phyloP scores from a whole-genome alignment of 2,113 vertebrate genomes.

The Phaethornis superciliosus region DNA sequence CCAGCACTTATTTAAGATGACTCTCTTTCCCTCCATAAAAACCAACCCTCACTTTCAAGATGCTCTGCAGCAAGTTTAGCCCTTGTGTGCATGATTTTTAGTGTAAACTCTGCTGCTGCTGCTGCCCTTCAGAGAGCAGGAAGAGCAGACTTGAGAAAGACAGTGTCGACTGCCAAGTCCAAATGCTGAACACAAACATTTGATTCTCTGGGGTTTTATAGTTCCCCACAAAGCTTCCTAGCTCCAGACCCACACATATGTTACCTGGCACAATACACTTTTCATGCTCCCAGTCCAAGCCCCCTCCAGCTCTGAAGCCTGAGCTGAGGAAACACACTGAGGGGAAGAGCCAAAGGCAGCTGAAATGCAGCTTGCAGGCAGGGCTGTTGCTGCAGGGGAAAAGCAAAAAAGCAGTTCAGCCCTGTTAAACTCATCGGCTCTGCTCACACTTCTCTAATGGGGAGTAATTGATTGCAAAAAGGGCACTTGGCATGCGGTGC shows the following conservation, averaged over 20 bases:
- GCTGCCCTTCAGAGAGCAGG: neutral
- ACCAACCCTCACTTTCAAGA: neutral
- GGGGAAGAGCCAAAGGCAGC: neutral
- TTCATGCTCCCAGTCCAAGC: neutral
- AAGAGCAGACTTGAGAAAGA: neutral
- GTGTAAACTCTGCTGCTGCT: neutral
- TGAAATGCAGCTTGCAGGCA: conserved; percentile 1
- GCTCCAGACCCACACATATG: neutral
- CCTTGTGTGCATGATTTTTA: neutral
- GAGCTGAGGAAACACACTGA: neutral
- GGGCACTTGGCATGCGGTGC: neutral
- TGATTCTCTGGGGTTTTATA: rapidly evolving
- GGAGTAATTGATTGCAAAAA: conserved; percentile 39
- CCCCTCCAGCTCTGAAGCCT: neutral
- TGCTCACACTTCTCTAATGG: conserved; percentile 13
- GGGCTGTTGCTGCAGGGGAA: neutral
- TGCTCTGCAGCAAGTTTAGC: conserved; percentile 24
- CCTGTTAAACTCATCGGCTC: neutral
- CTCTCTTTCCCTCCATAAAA: conserved; percentile 48
- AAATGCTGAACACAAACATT: neutral
- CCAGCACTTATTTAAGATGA: conserved; percentile 31
- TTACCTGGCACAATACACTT: neutral
- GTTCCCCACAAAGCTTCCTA: neutral
- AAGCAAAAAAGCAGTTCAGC: neutral
- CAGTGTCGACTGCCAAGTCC: neutral